phyloP scores from a whole-genome alignment of 2,113 vertebrate species.

The Ammodramus savannarum region DNA sequence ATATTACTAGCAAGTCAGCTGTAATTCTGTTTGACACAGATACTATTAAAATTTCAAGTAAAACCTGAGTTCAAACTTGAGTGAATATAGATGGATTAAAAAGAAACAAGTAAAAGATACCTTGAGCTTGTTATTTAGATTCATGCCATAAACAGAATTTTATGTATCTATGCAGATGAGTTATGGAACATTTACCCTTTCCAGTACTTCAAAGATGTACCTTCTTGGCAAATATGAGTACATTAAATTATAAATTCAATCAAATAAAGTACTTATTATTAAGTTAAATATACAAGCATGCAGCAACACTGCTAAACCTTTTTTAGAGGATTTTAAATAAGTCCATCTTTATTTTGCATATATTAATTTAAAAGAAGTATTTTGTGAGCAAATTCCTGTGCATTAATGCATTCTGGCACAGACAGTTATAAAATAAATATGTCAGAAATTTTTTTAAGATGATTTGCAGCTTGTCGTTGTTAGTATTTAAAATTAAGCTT shows the following conservation, averaged over 20 bases:
- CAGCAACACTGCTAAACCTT: not conserved
- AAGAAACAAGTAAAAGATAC: not conserved
- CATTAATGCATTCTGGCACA: not conserved
- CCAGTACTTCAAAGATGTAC: not conserved
- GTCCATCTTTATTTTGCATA: not conserved
- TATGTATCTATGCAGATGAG: not conserved
- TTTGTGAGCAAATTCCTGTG: not conserved
- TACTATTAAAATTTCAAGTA: not conserved
- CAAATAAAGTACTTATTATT: not conserved
- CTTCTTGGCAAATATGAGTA: not conserved
- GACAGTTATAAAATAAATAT: not conserved
- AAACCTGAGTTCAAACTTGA: not conserved
- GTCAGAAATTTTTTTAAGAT: not conserved
- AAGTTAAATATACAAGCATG: not conserved
- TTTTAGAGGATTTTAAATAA: not conserved
- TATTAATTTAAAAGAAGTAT: not conserved
- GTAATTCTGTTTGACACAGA: not conserved
- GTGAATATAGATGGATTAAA: not conserved
- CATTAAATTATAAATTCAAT: not conserved
- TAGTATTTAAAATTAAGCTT: not conserved
- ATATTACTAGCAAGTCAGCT: not conserved
- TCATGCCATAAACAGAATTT: not conserved
- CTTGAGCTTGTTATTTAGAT: not conserved
- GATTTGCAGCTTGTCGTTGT: not conserved
- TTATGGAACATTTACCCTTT: not conserved